Evolutionary conservation across 2,113 vertebrate genomes (phyloP).

Genomic region (Xiphophorus hellerii): DNA sequence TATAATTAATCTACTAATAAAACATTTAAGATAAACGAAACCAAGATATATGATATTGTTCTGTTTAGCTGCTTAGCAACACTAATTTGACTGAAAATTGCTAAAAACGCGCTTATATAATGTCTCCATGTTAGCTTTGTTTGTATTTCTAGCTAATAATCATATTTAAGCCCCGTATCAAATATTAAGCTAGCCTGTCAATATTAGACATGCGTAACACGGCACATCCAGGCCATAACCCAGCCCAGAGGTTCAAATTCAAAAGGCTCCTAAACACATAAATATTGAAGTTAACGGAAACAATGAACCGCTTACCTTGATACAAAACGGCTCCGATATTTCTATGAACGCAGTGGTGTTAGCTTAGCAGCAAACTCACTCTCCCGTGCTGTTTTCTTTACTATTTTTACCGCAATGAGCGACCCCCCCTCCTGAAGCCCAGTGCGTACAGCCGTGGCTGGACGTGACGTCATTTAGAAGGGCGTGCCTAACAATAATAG

Average conservation of each 20-base stretch:
- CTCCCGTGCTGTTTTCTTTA: background rate
- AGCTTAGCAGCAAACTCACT: background rate
- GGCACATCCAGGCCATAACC: constrained; percentile 67
- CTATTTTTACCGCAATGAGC: constrained; percentile 40
- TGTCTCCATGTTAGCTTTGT: background rate
- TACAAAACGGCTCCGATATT: background rate
- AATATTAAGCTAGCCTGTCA: background rate
- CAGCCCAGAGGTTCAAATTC: constrained; percentile 34
- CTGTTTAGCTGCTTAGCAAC: background rate
- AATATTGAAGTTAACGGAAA: background rate
- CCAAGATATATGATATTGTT: background rate
- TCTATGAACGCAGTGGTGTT: background rate
- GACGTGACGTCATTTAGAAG: constrained; percentile 55
- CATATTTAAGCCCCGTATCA: background rate
- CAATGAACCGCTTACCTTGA: constrained; percentile 44
- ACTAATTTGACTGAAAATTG: background rate
- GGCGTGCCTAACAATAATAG: no score
- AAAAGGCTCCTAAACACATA: constrained; percentile 8
- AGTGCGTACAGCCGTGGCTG: constrained; percentile 32
- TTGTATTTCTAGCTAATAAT: background rate
- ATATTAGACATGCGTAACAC: background rate
- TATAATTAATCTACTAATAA: background rate
- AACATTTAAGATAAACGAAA: background rate
- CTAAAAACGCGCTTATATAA: constrained; percentile 8
- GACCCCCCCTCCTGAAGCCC: constrained; percentile 1